phyloP scores from a whole-genome alignment of 2,888 invertebrate genomes.

The Drosophila rellima region DNA sequence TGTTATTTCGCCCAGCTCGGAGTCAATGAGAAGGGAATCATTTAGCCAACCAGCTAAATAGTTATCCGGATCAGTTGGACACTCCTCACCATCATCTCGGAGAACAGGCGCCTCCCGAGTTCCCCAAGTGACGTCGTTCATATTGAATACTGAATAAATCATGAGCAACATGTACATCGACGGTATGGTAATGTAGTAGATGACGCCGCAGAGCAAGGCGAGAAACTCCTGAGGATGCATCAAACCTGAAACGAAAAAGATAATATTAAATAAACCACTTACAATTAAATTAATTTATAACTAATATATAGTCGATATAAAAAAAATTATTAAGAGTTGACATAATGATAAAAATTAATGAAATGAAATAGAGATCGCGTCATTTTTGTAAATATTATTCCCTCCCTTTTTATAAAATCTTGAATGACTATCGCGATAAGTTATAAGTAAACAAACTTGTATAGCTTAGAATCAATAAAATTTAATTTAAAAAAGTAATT shows the following conservation, averaged over 20 bases:
- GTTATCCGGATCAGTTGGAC: constrained; percentile 45
- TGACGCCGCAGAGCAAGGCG: constrained; percentile 90
- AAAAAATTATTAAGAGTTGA: too few relatives aligned
- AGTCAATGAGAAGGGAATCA: constrained; percentile 89
- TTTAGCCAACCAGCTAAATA: constrained; percentile 88
- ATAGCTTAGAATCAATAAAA: too few relatives aligned
- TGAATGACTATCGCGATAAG: too few relatives aligned
- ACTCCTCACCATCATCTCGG: constrained; percentile 43
- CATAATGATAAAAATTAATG: too few relatives aligned
- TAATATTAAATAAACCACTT: not conserved
- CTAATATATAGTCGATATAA: too few relatives aligned
- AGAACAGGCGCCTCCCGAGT: constrained; percentile 91
- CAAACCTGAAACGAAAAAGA: constrained; percentile 85
- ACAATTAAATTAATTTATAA: too few relatives aligned
- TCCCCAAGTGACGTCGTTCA: constrained; percentile 98
- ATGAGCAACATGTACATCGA: constrained; percentile 97
- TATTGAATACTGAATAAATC: constrained; percentile 96
- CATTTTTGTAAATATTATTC: too few relatives aligned
- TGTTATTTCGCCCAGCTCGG: constrained; percentile 89
- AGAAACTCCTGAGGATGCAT: constrained; percentile 93
- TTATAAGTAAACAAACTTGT: too few relatives aligned
- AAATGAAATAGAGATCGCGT: too few relatives aligned
- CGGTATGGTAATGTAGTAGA: constrained; percentile 96
- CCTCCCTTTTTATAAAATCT: too few relatives aligned
- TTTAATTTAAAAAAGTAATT: too few relatives aligned